Base-by-base conservation (phyloP, 1,140 invertebrate genomes). In the Aporrectodea caliginosa region DNA sequence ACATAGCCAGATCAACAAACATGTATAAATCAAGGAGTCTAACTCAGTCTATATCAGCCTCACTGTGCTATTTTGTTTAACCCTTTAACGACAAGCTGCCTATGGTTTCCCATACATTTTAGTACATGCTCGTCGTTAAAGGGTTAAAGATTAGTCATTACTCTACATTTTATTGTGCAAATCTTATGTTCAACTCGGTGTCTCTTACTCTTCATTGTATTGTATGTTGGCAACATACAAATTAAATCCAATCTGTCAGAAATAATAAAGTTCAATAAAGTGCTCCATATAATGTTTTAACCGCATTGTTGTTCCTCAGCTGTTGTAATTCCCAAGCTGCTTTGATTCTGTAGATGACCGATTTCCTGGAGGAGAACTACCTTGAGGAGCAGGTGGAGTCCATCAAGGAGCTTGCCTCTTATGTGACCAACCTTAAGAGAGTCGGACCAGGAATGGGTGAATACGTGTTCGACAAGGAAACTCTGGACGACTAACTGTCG, bases 381-480 rank as follows among this genome's bases (percentile, higher is more conserved):
- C 85, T 92, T 79, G 86, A 89, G 72, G 91, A 92, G 80, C 91
- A 92, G 85, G 81, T 81, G 14, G 88, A 91, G 75, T 86, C 90
- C 34, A 92, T 92, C 80, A 91, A 92, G 83, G 87, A 92, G 82
- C 79, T 92, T 12, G 89, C 88, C 16, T 90, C 90, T 81, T 86
- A 90, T 82, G 85, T 92, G 74, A 91, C 91, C 81, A 90, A 91
- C 79, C 86, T 92, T 83, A 90, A 90, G 79, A 89, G 91, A 77
- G 90, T 90, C 79, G 92, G 92, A 1, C 79, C 85, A 34, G 91
- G 91, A 35, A 86, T 92, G 29, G 92, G 92, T 79, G 91, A 92
- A 84, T 92, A 89, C 86, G 85, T 91, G 80, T 92, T 90, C 82
- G 91, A 92, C 88, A 90, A 91, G 83, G 88, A 91, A 30, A 78